Evolutionary conservation across 2,113 vertebrate genomes (phyloP).

Genomic region (Donacobius atricapilla): DNA sequence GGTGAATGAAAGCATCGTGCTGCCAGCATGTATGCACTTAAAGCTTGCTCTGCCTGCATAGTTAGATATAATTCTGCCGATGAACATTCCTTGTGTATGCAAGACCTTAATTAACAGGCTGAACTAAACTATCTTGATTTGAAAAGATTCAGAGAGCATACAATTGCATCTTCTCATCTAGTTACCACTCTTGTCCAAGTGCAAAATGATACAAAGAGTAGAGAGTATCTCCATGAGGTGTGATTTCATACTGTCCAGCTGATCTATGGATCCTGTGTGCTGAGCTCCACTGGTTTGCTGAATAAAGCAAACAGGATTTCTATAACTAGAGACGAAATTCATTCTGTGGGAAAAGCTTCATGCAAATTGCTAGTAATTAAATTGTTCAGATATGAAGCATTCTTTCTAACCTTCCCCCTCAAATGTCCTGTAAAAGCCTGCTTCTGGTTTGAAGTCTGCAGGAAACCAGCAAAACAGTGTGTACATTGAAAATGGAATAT

Average conservation of each 20-base stretch:
- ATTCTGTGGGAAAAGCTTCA: background rate
- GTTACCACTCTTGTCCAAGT: background rate
- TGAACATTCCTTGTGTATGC: background rate
- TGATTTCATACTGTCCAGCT: background rate
- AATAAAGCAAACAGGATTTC: background rate
- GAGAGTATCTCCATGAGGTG: background rate
- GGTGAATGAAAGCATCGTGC: background rate
- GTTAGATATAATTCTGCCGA: background rate
- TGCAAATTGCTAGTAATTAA: background rate
- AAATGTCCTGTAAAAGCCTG: background rate
- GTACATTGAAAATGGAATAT: background rate
- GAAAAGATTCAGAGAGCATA: background rate
- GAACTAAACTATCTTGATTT: background rate
- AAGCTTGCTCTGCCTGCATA: background rate
- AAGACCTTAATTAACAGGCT: background rate
- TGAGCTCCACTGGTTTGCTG: background rate
- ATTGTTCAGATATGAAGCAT: background rate
- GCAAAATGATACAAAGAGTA: background rate
- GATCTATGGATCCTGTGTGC: background rate
- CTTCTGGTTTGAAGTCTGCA: background rate
- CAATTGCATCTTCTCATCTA: background rate
- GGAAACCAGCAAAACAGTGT: background rate
- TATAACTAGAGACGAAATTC: background rate
- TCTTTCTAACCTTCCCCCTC: background rate
- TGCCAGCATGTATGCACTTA: background rate